Conservation (phyloP, 2,888 invertebrate species). For the Xylota segnis region DNA sequence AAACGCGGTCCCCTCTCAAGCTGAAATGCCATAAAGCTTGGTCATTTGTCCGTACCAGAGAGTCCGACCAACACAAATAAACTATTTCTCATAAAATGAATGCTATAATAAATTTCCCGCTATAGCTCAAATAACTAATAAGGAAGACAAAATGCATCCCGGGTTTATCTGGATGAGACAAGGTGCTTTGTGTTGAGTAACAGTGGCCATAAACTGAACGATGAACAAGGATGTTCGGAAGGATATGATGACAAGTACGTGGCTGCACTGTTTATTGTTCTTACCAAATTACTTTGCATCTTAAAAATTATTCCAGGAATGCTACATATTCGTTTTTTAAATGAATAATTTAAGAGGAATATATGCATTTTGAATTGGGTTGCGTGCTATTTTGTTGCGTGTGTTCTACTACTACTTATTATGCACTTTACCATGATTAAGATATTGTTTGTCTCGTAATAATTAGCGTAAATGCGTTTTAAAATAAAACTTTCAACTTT, state of each 20-base stretch:
- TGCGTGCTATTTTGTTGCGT: background rate
- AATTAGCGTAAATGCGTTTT: background rate
- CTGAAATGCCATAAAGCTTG: conserved; percentile 34
- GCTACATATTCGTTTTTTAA: background rate
- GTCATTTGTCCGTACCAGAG: conserved; percentile 37
- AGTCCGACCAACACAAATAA: conserved; percentile 29
- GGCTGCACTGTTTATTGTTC: conserved; percentile 14
- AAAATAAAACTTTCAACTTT: background rate
- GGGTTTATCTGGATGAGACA: conserved; percentile 40
- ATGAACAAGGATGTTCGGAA: conserved; percentile 27
- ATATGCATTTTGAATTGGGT: background rate
- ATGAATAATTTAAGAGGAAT: background rate
- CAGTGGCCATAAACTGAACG: conserved; percentile 33
- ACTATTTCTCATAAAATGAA: conserved; percentile 49
- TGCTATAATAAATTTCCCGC: conserved; percentile 43
- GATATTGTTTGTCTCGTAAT: background rate
- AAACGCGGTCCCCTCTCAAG: conserved; percentile 9
- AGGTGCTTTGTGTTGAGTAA: conserved; percentile 48
- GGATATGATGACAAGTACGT: conserved; percentile 42
- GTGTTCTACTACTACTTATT: background rate
- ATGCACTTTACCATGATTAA: background rate
- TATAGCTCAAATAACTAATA: conserved; percentile 48
- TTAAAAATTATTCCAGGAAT: conserved; percentile 8
- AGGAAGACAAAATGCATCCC: conserved; percentile 48
- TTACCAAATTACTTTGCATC: conserved; percentile 2